phyloP scores from a whole-genome alignment of 2,797 vertebrate species.

The Hafferia zeledoni region DNA sequence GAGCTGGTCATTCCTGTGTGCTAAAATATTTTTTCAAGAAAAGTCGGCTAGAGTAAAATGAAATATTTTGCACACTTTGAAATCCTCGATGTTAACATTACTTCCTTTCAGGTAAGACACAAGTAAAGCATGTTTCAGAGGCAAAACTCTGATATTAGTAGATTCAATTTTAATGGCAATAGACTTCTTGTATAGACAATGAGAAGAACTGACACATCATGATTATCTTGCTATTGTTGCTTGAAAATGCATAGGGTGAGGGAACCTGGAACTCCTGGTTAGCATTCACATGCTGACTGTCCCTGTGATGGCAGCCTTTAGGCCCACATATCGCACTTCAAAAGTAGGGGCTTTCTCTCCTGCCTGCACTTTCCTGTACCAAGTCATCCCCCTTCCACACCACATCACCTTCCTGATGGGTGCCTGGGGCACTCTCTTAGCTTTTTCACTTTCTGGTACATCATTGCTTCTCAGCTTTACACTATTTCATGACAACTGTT shows the following conservation, averaged over 20 bases:
- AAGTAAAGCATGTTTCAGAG: neutral
- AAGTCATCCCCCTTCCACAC: neutral
- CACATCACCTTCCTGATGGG: neutral
- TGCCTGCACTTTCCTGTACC: neutral
- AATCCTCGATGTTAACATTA: neutral
- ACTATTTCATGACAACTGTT: neutral
- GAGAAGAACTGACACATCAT: neutral
- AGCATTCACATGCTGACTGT: neutral
- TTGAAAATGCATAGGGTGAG: neutral
- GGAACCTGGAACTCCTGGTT: neutral
- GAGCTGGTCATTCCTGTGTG: neutral
- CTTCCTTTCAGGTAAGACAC: neutral
- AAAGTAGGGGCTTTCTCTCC: neutral
- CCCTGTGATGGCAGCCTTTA: neutral
- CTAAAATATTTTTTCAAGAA: neutral
- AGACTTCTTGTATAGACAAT: neutral
- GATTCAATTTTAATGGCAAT: neutral
- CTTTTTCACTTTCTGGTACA: neutral
- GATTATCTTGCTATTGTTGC: neutral
- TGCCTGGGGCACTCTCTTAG: fast-evolving
- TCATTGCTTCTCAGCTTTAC: neutral
- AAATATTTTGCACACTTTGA: neutral
- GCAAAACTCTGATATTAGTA: neutral
- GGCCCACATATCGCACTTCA: fast-evolving
- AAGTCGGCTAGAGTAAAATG: neutral